Conservation (phyloP, 2,113 vertebrate species). For the Acrocephalus arundinaceus region DNA sequence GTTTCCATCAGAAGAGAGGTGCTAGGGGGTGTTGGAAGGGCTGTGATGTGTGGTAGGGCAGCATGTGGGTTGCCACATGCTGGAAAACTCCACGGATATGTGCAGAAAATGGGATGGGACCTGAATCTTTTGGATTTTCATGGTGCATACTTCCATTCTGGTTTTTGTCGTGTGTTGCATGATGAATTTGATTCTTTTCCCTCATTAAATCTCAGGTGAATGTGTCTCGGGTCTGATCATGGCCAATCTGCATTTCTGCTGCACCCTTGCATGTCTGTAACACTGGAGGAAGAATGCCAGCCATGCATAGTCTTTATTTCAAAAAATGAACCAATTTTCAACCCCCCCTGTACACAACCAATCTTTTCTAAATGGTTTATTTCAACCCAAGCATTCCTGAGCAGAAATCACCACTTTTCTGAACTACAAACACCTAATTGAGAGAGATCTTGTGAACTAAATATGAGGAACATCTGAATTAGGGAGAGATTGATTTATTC, state of each 20-base stretch:
- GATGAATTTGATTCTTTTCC: neutral
- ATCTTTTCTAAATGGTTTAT: neutral
- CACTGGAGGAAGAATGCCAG: neutral
- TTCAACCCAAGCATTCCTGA: neutral
- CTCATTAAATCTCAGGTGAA: neutral
- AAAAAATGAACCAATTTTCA: neutral
- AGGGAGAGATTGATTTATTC: neutral
- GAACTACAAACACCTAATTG: neutral
- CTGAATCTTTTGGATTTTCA: neutral
- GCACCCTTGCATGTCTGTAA: neutral
- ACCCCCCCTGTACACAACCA: neutral
- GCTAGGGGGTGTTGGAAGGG: neutral
- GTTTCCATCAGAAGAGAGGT: neutral
- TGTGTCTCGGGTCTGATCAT: neutral
- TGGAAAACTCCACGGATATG: neutral
- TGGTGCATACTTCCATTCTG: neutral
- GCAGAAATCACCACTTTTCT: neutral
- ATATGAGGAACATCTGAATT: neutral
- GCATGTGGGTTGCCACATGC: rapidly evolving
- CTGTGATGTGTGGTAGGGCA: neutral
- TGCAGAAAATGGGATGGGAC: neutral
- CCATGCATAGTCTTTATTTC: neutral
- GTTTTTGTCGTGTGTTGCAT: neutral
- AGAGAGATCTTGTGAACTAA: neutral
- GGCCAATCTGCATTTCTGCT: neutral